phyloP scores from a whole-genome alignment of 1,140 invertebrate genomes.

The Achroia grisella region DNA sequence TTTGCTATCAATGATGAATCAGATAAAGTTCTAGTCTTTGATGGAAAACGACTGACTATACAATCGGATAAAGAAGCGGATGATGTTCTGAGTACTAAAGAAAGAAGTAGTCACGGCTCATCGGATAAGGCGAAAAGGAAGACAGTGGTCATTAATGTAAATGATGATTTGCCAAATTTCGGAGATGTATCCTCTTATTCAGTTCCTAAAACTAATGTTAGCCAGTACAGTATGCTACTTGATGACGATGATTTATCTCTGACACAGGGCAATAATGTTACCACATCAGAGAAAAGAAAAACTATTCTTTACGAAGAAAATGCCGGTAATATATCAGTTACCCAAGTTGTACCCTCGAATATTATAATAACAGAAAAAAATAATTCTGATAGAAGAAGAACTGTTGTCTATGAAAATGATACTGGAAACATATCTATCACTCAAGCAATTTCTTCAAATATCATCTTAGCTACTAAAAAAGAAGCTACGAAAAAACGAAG shows the following conservation, averaged over 20 bases:
- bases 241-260: constrained; percentile 10
- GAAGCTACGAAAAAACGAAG: not conserved
- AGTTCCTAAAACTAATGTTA: too few species aligned
- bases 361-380: not conserved
- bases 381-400: constrained; percentile 8
- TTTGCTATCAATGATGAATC: constrained; percentile 41
- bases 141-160: constrained; percentile 38
- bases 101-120: not conserved
- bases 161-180: constrained; percentile 51
- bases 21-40: constrained; percentile 53
- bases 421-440: constrained; percentile 27
- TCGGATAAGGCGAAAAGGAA: constrained; percentile 13
- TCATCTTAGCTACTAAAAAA: not conserved
- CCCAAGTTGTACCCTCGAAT: constrained; percentile 17
- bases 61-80: constrained; percentile 28
- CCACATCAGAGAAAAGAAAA: constrained; percentile 8
- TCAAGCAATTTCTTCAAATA: constrained; percentile 16
- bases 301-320: constrained; percentile 18
- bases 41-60: constrained; percentile 48
- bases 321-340: constrained; percentile 24
- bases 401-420: constrained; percentile 18
- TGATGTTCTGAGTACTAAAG: not conserved
- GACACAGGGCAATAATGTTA: constrained; percentile 2
- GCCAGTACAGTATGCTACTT: not conserved
- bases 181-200: constrained; percentile 8